Base-by-base conservation (phyloP, 2,888 invertebrate species). In the Meiosimyza decipiens region DNA sequence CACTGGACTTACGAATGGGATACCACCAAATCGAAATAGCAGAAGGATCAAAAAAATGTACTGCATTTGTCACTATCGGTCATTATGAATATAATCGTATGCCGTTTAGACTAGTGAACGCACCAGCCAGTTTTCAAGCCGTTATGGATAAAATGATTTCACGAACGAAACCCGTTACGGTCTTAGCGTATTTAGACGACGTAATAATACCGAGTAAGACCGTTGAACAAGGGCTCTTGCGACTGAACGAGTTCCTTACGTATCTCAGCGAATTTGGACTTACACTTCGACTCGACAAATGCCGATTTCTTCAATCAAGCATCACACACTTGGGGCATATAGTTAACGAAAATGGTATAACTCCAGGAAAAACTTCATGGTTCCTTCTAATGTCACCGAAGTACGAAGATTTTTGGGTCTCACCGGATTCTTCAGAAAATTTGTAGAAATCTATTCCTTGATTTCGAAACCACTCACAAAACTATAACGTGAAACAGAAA, bases 11-110 rank as follows among this genome's bases (percentile, higher is more conserved):
- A 18, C 62, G 73, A 9, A 73, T 73, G 74, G 75, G 74, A 2
- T 78, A 75, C 64, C 74, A 78, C 28, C 77, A 78, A 71, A 76
- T 77, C 4, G 73, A 74, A 63, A 65, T 78, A 0, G 70, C 69
- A 0, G 73, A 78, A 22, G 2, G 33, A 11, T 73, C 74, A 15
- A 77, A 74, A 33, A 54, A 75, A 60, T 74, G 71, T n/a, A 79
- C 77, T 6, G 76, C 76, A 11, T 78, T 78, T 40, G 60, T 77
- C 2, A 78, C 74, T 0, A 74, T 77, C n/a, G 76, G 75, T 0
- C 71, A 75, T 47, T 78, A 71, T 55, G 74, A 76, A 33, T 76
- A 73, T n/a, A 78, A 77, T 11, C 66, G 22, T 22, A 22, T 22
- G 22, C 22, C 22, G 22, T 22, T 22, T 22, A 2, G 22, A 22